Base-by-base conservation (phyloP, 2,797 vertebrate genomes). In the Syncerus caffer region DNA sequence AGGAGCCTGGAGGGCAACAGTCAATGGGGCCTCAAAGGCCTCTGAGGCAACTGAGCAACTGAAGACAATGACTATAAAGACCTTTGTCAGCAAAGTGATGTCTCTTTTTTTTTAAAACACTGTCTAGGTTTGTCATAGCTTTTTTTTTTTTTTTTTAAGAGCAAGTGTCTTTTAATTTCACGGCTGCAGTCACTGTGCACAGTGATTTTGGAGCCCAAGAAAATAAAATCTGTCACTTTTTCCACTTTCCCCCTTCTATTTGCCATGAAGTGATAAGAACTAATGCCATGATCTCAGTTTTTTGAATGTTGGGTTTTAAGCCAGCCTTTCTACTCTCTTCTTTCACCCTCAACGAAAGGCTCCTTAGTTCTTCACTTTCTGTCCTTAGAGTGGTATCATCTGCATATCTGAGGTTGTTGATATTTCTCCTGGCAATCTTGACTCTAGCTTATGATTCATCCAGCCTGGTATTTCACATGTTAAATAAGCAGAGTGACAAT, bases 161-260 rank as follows among this genome's bases (percentile, higher is more conserved):
- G 34, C n/a, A 71, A 42, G 34, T 74, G 38, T 74, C 71, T 74
- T 74, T 42, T 74, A 74, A 74, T 38, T 74, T 74, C 38, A 74
- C 2, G 0, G 71, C 71, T 42, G 6, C 14, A 38, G 11, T 74
- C 21, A 74, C 21, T 0, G 0, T 42, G 6, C 0, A 1, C 11
- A 74, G 21, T 74, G 71, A 74, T 74, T 74, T 42, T 42, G 71
- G 21, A 74, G 71, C 38, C 71, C 71, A 38, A 42, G 38, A 74
- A 74, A 42, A 42, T 74, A 74, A 74, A 74, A 42, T 74, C 71
- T 42, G 38, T 42, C 71, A 13, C 21, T 74, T 25, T 23, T 74
- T 74, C 38, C 11, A 74, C 23, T 74, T 74, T 42, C 38, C 38
- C 71, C 38, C 38, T 74, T 74, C 71, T 42, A 14, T 74, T 74